A percentile compares a stretch with the other conserved stretches of the same genome.
Conservation (phyloP, 1,140 invertebrate species). For the Cydia pomonella region DNA sequence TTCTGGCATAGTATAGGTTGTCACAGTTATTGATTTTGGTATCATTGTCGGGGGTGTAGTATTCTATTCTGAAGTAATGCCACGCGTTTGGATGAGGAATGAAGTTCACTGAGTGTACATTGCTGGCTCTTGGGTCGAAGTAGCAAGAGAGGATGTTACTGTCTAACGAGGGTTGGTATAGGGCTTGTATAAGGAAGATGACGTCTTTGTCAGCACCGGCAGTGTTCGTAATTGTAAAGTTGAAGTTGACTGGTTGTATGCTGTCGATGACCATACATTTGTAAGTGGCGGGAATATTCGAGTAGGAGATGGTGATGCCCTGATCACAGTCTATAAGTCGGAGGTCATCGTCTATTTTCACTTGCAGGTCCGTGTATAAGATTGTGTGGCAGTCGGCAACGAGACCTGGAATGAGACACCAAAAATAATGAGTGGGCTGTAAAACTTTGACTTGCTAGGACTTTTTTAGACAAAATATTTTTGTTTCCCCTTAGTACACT, state of each 20-base stretch:
- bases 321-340: constrained; percentile 59
- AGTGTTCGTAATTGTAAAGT: constrained; percentile 55
- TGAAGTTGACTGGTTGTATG: constrained; percentile 60
- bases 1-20: constrained; percentile 55
- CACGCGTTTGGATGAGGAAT: constrained; percentile 80
- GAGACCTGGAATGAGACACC: constrained; percentile 65
- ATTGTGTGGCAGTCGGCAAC: constrained; percentile 77
- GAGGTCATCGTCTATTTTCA: constrained; percentile 64
- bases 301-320: constrained; percentile 55
- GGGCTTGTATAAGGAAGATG: constrained; percentile 64
- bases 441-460: too few species aligned
- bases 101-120: constrained; percentile 72
- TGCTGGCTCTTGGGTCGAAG: constrained; percentile 57
- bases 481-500: too few species aligned
- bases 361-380: constrained; percentile 81
- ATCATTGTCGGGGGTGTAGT: constrained; percentile 46
- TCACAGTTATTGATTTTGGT: constrained; percentile 61
- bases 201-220: constrained; percentile 49
- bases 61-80: constrained; percentile 81
- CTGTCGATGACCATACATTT: constrained; percentile 61
- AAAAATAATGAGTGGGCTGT: constrained; percentile 12
- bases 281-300: constrained; percentile 52
- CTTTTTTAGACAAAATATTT: too few species aligned
- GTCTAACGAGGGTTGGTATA: constrained; percentile 67
- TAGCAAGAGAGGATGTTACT: constrained; percentile 63